These are phyloP conservation scores for Caenorhabditis sinica DNA, from an alignment of 2,888 invertebrate genomes.

Conservation along the genomic window DNA sequence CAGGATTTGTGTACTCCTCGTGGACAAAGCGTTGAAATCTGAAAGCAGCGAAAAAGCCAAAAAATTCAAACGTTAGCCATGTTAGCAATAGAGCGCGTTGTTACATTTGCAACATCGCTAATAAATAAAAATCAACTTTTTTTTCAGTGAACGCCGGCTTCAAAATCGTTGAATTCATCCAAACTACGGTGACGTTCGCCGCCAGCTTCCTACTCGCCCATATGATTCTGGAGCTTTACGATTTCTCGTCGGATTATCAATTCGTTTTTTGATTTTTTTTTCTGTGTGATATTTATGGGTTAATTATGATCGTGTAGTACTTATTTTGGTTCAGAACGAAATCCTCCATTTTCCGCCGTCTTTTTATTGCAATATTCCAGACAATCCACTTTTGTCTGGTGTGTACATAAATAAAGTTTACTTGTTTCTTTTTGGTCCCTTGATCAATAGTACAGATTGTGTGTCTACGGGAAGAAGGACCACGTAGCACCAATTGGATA, in stretches of 20 bases:
- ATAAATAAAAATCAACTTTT: too few relatives aligned
- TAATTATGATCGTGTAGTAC: not conserved
- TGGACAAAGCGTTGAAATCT: too few relatives aligned
- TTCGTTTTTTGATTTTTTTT: conserved; percentile 36
- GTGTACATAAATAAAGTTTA: not conserved
- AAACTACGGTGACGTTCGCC: conserved; percentile 66
- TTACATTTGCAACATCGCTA: too few relatives aligned
- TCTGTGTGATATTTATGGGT: not conserved
- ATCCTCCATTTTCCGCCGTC: not conserved
- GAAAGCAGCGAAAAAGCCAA: not conserved
- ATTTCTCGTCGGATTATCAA: conserved; percentile 39
- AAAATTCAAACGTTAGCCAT: too few relatives aligned
- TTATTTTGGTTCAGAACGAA: not conserved
- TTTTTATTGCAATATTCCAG: not conserved
- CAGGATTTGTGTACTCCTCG: too few relatives aligned
- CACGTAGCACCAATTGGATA: not conserved
- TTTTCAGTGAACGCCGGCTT: conserved; percentile 64
- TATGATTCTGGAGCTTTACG: conserved; percentile 53
- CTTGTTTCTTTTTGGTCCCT: not conserved
- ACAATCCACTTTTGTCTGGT: too few relatives aligned
- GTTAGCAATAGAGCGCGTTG: too few relatives aligned
- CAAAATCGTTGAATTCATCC: conserved; percentile 63
- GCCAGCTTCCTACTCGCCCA: conserved; percentile 66
- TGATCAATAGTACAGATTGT: not conserved
- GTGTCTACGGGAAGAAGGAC: not conserved